A percentile compares a stretch with the other conserved stretches of the same genome.
These are phyloP conservation scores for Paralichthys olivaceus DNA, from an alignment of 2,113 vertebrate genomes.

Conservation along the genomic window DNA sequence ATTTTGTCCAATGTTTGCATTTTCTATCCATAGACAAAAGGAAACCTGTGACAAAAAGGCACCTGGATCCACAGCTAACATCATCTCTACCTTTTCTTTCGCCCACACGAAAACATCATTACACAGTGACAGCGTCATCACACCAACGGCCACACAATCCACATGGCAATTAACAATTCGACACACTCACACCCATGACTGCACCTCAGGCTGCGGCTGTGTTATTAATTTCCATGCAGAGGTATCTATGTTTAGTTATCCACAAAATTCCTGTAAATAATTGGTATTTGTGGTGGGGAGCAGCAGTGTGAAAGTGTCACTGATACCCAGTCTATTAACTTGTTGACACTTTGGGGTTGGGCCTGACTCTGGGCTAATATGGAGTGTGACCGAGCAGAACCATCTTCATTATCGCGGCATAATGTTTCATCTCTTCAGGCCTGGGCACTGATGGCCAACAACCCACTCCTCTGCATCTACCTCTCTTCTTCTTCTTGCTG, in stretches of 20 bases:
- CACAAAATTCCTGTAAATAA: conserved; percentile 74
- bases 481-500: conserved; percentile 48
- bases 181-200: conserved; percentile 8
- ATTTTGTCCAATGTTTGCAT: not conserved
- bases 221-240: conserved; percentile 57
- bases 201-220: conserved; percentile 15
- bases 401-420: conserved; percentile 84
- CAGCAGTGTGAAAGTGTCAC: conserved; percentile 75
- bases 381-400: conserved; percentile 87
- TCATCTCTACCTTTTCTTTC: conserved; percentile 11
- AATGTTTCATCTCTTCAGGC: conserved; percentile 84
- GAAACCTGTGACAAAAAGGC: not conserved
- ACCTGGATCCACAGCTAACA: conserved; percentile 1
- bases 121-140: conserved; percentile 4
- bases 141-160: not conserved
- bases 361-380: conserved; percentile 84
- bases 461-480: conserved; percentile 44
- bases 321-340: conserved; percentile 85
- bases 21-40: not conserved
- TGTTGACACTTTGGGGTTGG: conserved; percentile 88
- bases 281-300: conserved; percentile 68
- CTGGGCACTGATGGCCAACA: conserved; percentile 68
- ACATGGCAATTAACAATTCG: conserved; percentile 33
- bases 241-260: conserved; percentile 71
- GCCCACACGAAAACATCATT: conserved; percentile 1